These are phyloP conservation scores for Pristis pectinata DNA, from an alignment of 2,797 vertebrate genomes.

Conservation along the genomic window DNA sequence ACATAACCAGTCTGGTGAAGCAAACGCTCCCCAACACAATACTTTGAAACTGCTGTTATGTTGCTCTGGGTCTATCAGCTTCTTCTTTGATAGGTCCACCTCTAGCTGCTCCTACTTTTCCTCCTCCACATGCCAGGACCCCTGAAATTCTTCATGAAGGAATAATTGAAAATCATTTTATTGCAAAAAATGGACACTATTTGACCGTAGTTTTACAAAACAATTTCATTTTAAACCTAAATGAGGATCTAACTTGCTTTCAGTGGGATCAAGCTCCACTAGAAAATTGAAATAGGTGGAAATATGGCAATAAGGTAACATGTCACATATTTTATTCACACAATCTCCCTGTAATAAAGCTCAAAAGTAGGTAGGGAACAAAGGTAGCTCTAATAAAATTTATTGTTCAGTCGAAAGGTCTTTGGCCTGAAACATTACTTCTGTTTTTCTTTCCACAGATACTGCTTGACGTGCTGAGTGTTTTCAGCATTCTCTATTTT, in stretches of 20 bases:
- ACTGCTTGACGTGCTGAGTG: too few species aligned
- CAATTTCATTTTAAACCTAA: too few species aligned
- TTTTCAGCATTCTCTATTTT: too few species aligned
- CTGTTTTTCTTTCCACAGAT: too few species aligned
- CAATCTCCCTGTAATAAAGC: background rate
- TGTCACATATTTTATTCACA: background rate
- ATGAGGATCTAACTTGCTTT: background rate
- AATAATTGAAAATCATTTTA: background rate
- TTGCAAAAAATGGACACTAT: background rate
- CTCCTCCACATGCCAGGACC: background rate
- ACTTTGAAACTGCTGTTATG: background rate
- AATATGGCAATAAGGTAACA: background rate
- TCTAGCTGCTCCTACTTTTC: background rate
- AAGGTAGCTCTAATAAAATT: background rate
- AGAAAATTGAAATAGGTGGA: background rate
- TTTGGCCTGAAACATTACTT: too few species aligned
- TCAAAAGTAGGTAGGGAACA: background rate
- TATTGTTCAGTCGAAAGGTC: background rate
- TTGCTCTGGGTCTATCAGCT: background rate
- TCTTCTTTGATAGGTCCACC: background rate
- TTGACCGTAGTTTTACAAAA: too few species aligned
- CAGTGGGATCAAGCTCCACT: background rate
- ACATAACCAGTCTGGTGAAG: background rate
- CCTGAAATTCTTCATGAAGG: too few species aligned
- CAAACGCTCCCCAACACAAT: background rate